Base-by-base conservation (phyloP, 2,113 vertebrate species). In the Geococcyx californianus region DNA sequence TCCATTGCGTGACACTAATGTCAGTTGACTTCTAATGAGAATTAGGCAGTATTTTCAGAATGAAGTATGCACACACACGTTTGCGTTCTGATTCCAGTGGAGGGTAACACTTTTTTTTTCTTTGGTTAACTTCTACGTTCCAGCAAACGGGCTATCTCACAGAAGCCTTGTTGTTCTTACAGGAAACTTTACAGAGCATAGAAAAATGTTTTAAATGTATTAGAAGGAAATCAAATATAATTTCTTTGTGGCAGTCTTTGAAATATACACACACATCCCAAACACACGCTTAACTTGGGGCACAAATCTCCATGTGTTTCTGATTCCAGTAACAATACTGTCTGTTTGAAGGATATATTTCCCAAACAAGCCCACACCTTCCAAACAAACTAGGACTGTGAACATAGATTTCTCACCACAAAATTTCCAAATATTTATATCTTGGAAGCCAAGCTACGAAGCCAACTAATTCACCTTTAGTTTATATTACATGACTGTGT, bases 361-460 rank as follows among this genome's bases (percentile, higher is more conserved):
- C 76, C 34, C 56, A 36, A 70, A 74, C 49, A 47, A 78, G 18
- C 51, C 36, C 56, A 55, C 70, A 78, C 49, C 84, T 96, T 86
- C 86, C 64, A 92, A 86, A 87, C 47, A 92, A 54, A 77, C 55
- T 62, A 5, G 0, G 55, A 28, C 76, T 54, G 21, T 0, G 5
- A 93, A 51, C 72, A 81, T 1, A 80, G 72, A 49, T 87, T n/a
- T 69, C 62, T 93, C 59, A 69, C 34, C 59, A 75, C 42, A 92
- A 84, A 40, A 81, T 70, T 75, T 86, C 4, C 11, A 90, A 96
- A 92, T 84, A 84, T 94, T 97, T 95, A 84, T n/a, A 11, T 64
- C 64, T 74, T 75, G 42, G 45, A 77, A 92, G 38, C 20, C 60
- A 90, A 91, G 67, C 73, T 74, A 5, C 38, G 34, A 52, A 90